Conservation (phyloP, 2,888 invertebrate genomes). For the Euplagia quadripunctaria region DNA sequence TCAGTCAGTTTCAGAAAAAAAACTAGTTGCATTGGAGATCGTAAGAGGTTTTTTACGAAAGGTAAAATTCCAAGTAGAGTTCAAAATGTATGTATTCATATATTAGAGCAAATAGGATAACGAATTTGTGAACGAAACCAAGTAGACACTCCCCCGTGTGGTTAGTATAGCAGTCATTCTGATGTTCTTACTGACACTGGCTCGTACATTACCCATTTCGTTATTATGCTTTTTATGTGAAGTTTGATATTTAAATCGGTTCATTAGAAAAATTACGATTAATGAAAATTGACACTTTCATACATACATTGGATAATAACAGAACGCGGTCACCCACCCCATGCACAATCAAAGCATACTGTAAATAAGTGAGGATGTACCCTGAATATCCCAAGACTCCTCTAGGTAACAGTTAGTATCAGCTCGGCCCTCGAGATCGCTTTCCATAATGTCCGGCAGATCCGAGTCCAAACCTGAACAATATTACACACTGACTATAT, state of each 20-base stretch:
- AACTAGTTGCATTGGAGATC: not conserved
- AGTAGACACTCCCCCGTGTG: not conserved
- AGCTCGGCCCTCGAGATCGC: constrained; percentile 83
- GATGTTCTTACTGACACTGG: constrained; percentile 1
- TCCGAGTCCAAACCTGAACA: constrained; percentile 85
- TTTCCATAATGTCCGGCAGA: constrained; percentile 81
- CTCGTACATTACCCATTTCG: constrained; percentile 46
- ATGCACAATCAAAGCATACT: constrained; percentile 75
- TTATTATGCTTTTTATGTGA: constrained; percentile 59
- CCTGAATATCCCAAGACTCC: constrained; percentile 85
- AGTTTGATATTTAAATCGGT: constrained; percentile 22
- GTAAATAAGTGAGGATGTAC: constrained; percentile 68
- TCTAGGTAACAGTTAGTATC: constrained; percentile 87
- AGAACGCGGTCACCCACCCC: constrained; percentile 64
- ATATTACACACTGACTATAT: constrained; percentile 63
- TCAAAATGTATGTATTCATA: not conserved
- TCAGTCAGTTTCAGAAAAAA: not conserved
- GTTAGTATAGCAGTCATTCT: not conserved
- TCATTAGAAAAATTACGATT: constrained; percentile 41
- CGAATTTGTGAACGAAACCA: constrained; percentile 1
- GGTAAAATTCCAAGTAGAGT: not conserved
- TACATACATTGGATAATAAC: constrained; percentile 36
- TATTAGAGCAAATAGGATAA: not conserved
- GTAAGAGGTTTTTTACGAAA: not conserved
- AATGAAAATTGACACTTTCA: constrained; percentile 30